Conservation (phyloP, 2,113 vertebrate genomes). For the Stigmatopora nigra region DNA sequence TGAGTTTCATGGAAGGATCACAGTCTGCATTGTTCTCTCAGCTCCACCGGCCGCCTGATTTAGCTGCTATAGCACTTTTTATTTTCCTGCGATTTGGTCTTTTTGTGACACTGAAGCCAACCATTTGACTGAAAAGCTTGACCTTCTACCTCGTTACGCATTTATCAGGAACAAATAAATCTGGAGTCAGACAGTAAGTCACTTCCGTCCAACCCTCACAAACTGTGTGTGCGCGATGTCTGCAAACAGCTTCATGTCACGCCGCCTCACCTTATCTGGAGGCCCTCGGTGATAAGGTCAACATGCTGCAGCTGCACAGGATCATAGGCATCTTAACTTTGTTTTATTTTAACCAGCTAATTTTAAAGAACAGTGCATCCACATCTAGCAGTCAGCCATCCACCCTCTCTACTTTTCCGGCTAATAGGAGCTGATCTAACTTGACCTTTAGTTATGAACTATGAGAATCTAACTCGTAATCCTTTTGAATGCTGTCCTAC, state of each 20-base stretch:
- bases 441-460: not conserved
- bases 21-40: constrained; percentile 20
- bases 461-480: too few species aligned
- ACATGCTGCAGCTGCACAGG: constrained; percentile 22
- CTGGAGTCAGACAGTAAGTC: constrained; percentile 48
- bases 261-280: constrained; percentile 50
- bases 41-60: constrained; percentile 21
- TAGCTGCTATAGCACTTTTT: constrained; percentile 3
- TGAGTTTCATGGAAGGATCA: constrained; percentile 24
- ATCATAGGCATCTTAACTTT: constrained; percentile 5
- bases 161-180: constrained; percentile 50
- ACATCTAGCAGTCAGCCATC: not conserved
- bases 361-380: not conserved
- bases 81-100: constrained; percentile 11
- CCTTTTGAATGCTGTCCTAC: too few species aligned
- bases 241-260: constrained; percentile 36
- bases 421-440: not conserved
- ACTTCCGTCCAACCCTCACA: constrained; percentile 39
- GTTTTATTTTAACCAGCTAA: not conserved
- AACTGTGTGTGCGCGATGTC: constrained; percentile 28
- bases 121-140: constrained; percentile 18
- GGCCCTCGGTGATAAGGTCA: constrained; percentile 38
- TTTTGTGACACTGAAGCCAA: constrained; percentile 15
- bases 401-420: not conserved
- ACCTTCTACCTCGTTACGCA: constrained; percentile 43